These are phyloP conservation scores for Hesperia comma DNA, from an alignment of 2,888 invertebrate genomes.

Conservation along the genomic window DNA sequence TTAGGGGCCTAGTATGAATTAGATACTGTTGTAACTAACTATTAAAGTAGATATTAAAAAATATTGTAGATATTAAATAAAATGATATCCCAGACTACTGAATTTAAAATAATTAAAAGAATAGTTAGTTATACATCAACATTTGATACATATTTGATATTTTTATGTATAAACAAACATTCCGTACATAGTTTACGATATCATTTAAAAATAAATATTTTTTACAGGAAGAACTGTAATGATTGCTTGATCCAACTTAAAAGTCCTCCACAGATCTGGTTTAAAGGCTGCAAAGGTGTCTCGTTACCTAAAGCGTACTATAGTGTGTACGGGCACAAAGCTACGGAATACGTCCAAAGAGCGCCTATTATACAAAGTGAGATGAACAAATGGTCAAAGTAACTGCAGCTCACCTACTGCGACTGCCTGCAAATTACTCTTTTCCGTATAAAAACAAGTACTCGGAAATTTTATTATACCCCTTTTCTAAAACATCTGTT, in stretches of 20 bases:
- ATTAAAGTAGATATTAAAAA: too few relatives aligned
- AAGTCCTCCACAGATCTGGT: constrained; percentile 49
- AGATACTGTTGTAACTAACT: too few relatives aligned
- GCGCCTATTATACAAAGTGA: constrained; percentile 43
- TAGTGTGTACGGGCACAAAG: constrained; percentile 37
- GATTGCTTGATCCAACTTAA: constrained; percentile 47
- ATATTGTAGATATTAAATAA: too few relatives aligned
- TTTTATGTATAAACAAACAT: too few relatives aligned
- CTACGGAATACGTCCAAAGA: constrained; percentile 42
- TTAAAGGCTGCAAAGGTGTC: constrained; percentile 39
- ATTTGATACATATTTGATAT: too few relatives aligned
- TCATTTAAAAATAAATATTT: too few relatives aligned
- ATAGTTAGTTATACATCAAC: too few relatives aligned
- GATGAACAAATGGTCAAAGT: constrained; percentile 35
- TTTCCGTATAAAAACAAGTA: constrained; percentile 9
- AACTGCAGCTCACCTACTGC: constrained; percentile 12
- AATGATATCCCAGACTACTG: too few relatives aligned
- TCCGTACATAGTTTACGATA: too few relatives aligned
- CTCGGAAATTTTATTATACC: constrained; percentile 2
- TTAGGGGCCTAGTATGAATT: too few relatives aligned
- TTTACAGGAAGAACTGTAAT: background rate
- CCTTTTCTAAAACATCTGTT: background rate
- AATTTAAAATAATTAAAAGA: too few relatives aligned
- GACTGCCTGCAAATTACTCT: constrained; percentile 28
- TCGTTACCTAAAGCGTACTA: constrained; percentile 25